phyloP scores from a whole-genome alignment of 2,888 invertebrate species.

The Linnaemya tessellans region DNA sequence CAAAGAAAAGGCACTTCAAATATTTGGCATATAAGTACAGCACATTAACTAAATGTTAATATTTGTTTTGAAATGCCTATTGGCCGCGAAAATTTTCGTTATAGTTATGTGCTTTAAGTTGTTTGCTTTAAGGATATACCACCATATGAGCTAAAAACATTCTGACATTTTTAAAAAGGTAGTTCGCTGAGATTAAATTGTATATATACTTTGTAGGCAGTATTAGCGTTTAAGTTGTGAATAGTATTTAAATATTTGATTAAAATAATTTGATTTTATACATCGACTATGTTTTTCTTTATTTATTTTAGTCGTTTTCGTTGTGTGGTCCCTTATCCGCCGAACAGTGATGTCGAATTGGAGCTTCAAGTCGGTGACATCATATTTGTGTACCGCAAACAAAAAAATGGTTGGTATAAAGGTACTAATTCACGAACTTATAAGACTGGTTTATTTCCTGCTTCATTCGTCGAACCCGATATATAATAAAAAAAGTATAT shows the following conservation, averaged over 20 bases:
- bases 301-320: conserved; percentile 86
- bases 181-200: too few species aligned
- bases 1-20: too few species aligned
- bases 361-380: conserved; percentile 95
- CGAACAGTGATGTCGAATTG: conserved; percentile 96
- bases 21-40: too few species aligned
- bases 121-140: too few species aligned
- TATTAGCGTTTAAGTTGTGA: too few species aligned
- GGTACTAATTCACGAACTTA: conserved; percentile 95
- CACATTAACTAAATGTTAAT: too few species aligned
- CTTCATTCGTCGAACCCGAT: conserved; percentile 93
- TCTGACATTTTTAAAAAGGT: too few species aligned
- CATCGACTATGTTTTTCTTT: neutral
- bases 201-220: too few species aligned
- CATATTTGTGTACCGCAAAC: conserved; percentile 94
- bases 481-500: conserved; percentile 74
- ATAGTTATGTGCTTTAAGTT: too few species aligned
- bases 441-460: conserved; percentile 96
- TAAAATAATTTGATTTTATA: neutral
- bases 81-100: too few species aligned
- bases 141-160: too few species aligned
- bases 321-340: conserved; percentile 96
- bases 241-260: neutral
- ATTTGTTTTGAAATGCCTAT: too few species aligned
- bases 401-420: conserved; percentile 98